Conservation (phyloP, 1,140 invertebrate genomes). For the Neotoxoptera formosana region DNA sequence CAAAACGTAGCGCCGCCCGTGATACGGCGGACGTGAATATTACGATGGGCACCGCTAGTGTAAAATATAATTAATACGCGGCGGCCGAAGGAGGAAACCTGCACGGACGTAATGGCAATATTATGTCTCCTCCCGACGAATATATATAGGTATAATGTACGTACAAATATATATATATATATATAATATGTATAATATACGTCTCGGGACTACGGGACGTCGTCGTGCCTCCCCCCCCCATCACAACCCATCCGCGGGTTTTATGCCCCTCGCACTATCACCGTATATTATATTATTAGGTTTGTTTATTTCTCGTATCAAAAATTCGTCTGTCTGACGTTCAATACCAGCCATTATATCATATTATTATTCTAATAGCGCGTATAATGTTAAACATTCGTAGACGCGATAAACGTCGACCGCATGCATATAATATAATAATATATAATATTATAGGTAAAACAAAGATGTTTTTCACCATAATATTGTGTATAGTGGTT, state of each 20-base stretch:
- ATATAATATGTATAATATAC: background rate
- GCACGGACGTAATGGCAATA: background rate
- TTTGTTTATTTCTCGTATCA: background rate
- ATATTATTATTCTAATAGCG: background rate
- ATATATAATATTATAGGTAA: background rate
- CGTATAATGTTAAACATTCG: background rate
- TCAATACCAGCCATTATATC: background rate
- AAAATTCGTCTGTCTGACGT: background rate
- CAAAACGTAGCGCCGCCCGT: background rate
- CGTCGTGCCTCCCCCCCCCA: background rate
- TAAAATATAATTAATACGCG: background rate
- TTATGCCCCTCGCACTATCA: background rate
- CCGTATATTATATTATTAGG: background rate
- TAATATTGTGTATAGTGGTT: background rate
- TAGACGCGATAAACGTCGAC: background rate
- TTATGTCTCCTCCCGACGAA: background rate
- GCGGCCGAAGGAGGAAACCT: background rate
- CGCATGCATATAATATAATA: background rate
- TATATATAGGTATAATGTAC: background rate
- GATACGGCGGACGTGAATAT: background rate
- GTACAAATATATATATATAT: background rate
- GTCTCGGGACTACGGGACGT: conserved; percentile 36
- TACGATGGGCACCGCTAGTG: too few relatives aligned
- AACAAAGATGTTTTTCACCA: background rate
- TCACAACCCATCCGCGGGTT: too few relatives aligned